phyloP scores from a whole-genome alignment of 2,888 invertebrate genomes.

The Cheilosia pagana region DNA sequence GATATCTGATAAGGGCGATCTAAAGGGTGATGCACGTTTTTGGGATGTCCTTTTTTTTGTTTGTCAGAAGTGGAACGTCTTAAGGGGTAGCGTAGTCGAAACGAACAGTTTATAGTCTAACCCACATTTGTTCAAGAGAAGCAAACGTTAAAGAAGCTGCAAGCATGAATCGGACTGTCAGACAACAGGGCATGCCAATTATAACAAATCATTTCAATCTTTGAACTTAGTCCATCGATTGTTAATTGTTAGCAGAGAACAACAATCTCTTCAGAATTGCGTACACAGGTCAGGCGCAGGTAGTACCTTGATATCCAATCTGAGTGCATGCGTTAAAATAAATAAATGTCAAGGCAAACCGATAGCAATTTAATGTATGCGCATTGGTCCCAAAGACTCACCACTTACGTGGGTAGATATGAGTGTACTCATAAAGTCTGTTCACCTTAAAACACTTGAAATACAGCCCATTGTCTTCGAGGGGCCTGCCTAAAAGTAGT shows the following conservation, averaged over 20 bases:
- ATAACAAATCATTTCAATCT: too few species aligned
- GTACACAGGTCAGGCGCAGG: not conserved
- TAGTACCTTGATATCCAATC: conserved; percentile 16
- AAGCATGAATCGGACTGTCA: too few species aligned
- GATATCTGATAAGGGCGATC: conserved; percentile 33
- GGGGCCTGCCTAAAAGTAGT: not conserved
- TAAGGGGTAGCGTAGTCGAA: not conserved
- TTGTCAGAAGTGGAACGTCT: not conserved
- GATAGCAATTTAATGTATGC: conserved; percentile 21
- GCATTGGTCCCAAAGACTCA: conserved; percentile 4
- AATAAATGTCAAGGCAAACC: conserved; percentile 47
- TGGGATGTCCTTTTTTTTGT: conserved; percentile 12
- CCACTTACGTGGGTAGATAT: not conserved
- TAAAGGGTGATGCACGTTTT: conserved; percentile 33
- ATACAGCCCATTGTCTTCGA: not conserved
- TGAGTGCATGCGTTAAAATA: conserved; percentile 25
- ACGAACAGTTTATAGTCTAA: too few species aligned
- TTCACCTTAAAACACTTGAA: conserved; percentile 22
- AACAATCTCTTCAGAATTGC: not conserved
- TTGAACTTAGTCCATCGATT: too few species aligned
- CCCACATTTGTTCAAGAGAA: too few species aligned
- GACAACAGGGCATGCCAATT: too few species aligned
- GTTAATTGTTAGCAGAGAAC: too few species aligned
- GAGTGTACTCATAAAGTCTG: conserved; percentile 3
- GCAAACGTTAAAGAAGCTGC: too few species aligned